A percentile compares a stretch with the other conserved stretches of the same genome.
Evolutionary conservation across 2,113 vertebrate genomes (phyloP).

Genomic region (Neogobius melanostomus): DNA sequence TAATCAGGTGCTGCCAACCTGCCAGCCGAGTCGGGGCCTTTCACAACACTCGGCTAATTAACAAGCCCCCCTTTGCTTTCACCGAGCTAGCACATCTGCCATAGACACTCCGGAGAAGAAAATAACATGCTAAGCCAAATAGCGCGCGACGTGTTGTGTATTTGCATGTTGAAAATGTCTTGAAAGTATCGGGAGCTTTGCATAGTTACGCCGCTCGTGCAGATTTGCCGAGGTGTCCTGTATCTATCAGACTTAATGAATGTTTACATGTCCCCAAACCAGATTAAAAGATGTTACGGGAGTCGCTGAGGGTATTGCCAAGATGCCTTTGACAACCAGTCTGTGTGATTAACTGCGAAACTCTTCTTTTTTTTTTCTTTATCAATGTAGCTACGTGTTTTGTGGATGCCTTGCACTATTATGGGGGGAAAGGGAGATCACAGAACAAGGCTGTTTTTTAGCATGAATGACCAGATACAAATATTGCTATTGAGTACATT

Average conservation of each 20-base stretch:
- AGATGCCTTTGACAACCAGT: slow-evolving; percentile 48
- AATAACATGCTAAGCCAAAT: slow-evolving; percentile 68
- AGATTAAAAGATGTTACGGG: slow-evolving; percentile 64
- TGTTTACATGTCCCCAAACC: slow-evolving; percentile 62
- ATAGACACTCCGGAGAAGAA: slow-evolving; percentile 55
- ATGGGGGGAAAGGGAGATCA: too few species aligned
- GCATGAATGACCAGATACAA: too few species aligned
- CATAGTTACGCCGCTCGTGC: slow-evolving; percentile 51
- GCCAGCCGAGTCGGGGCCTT: slow-evolving; percentile 73
- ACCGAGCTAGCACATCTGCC: slow-evolving; percentile 68
- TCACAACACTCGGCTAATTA: slow-evolving; percentile 77
- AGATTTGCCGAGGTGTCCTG: slow-evolving; percentile 54
- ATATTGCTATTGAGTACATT: too few species aligned
- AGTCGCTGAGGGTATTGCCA: slow-evolving; percentile 51
- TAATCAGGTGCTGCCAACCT: slow-evolving; percentile 81
- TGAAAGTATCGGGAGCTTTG: slow-evolving; percentile 47
- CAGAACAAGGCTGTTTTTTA: too few species aligned
- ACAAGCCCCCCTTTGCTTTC: slow-evolving; percentile 66
- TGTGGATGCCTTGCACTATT: too few species aligned
- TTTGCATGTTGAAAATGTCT: slow-evolving; percentile 29
- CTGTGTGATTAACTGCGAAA: slow-evolving; percentile 41
- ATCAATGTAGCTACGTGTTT: too few species aligned
- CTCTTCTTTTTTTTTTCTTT: too few species aligned
- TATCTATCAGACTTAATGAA: slow-evolving; percentile 66
- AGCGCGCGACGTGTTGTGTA: slow-evolving; percentile 57